Evolutionary conservation across 1,140 invertebrate genomes (phyloP), one percentile per base, ranked within the genome.

Genomic region (Uloborus diversus): DNA sequence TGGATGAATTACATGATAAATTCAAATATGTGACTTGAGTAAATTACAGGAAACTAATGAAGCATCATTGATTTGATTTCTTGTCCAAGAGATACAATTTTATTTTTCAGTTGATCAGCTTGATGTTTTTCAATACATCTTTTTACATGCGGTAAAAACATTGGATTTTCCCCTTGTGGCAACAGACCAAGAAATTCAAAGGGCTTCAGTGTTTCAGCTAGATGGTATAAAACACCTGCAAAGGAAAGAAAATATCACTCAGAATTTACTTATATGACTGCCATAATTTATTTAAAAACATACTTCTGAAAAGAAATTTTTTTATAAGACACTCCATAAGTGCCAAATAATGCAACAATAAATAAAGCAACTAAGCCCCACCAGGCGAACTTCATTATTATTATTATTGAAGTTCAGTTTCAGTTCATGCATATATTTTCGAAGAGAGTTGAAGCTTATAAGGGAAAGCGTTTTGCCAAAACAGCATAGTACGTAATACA

Each of bases 61-160:
- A 64, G 49, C 79, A 81, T 81, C 73, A 81, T 79, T n/a, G 68
- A 57, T 51, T 81, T 81, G 14, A 81, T 68, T 59, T 81, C 81
- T 25, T 68, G 64, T n/a, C 81, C 81, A n/a, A 81, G 35, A 59
- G 73, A 64, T 9, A 81, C 65, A 37, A 81, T 79, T 51, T 81
- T 81, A 25, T 59, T 33, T 20, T 79, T 81, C 2, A 81, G 33
- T 35, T 35, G 66, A 35, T 71, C 47, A 23, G 81, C 73, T 27
- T 79, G 73, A n/a, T 79, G 68, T 33, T 78, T 81, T 28, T 79
- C 69, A 9, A 81, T 47, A 51, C 81, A 81, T 4, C 66, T 32
- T 25, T 69, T 64, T 13, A 81, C 59, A 32, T 76, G 61, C 0
- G 73, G 73, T n/a, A 76, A 25, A 20, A 76, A 65, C 0, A 56